Base-by-base conservation (phyloP, 2,888 invertebrate species). In the Heliconius sara region DNA sequence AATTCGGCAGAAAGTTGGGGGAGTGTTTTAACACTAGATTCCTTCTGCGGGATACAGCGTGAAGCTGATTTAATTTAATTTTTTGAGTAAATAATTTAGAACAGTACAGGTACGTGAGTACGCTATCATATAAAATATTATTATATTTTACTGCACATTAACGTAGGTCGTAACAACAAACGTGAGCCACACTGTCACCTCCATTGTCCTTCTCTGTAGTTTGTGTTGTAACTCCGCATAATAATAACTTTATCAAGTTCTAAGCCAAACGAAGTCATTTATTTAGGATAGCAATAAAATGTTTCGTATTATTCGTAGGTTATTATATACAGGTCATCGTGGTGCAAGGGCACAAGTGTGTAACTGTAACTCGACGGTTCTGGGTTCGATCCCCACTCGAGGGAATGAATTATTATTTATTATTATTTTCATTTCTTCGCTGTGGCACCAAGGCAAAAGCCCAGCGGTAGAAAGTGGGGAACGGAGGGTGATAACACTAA, bases 111-210 rank as follows among this genome's bases (percentile, higher is more conserved):
- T 25, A 9, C 0, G 22, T 34, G 5, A 30, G 39, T n/a, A 60
- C 0, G 2, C 57, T 39, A 77, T 77, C 34, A 34, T 57, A 78
- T 74, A 78, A 79, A 80, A 73, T 66, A 79, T 79, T 77, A 80
- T 81, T 71, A 78, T 81, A 81, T 83, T 84, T 81, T 82, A 82
- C 78, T 75, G 77, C 79, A 79, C 79, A 83, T 83, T 83, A 84
- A 81, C 81, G 81, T 83, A 84, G 83, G 79, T 82, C 83, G 84
- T 83, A 60, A 68, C 52, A 27, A 77, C 79, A 78, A 86, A 84
- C 82, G 82, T 85, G 83, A 84, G 81, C 71, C 81, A 81, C 85
- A 87, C 88, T 87, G 88, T 89, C 89, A 88, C 88, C 87, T 88
- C 85, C 83, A 85, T 86, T 88, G 85, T 86, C 87, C 85, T 84